Evolutionary conservation across 2,113 vertebrate genomes (phyloP).

Genomic region (Bufo gargarizans): DNA sequence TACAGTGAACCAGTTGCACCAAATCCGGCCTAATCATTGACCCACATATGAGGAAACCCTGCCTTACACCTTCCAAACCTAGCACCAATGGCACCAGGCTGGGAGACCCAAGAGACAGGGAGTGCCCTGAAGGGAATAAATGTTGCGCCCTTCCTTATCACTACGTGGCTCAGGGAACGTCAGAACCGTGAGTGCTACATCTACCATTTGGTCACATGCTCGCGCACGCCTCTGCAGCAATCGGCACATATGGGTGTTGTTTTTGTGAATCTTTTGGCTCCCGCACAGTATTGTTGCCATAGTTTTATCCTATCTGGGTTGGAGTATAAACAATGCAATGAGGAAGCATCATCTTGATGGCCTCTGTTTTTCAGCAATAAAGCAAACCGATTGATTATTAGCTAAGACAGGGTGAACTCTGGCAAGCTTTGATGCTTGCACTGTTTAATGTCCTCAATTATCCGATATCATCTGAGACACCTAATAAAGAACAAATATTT

Average conservation of each 20-base stretch:
- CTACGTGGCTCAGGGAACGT: no score
- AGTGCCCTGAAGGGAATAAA: no score
- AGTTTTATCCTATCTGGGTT: slow-evolving; percentile 30
- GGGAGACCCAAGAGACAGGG: no score
- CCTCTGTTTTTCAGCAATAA: slow-evolving; percentile 50
- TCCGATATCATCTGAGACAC: slow-evolving; percentile 48
- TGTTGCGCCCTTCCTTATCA: no score
- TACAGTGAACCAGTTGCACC: no score
- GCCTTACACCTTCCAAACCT: no score
- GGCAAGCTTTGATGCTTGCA: slow-evolving; percentile 47
- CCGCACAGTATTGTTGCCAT: slow-evolving; percentile 20
- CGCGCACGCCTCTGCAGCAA: no score
- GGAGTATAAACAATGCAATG: slow-evolving; percentile 25
- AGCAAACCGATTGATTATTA: slow-evolving; percentile 53
- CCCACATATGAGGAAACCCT: no score
- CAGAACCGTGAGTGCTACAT: no score
- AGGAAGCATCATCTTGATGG: slow-evolving; percentile 36
- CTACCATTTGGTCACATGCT: no score
- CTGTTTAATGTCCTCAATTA: slow-evolving; percentile 49
- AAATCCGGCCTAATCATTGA: no score
- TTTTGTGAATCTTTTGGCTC: not conserved
- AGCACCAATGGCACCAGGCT: no score
- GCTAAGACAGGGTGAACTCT: slow-evolving; percentile 42
- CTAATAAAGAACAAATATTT: slow-evolving; percentile 59
- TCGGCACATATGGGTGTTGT: not conserved